Base-by-base conservation (phyloP, 2,113 vertebrate species). In the Taxidea taxus region DNA sequence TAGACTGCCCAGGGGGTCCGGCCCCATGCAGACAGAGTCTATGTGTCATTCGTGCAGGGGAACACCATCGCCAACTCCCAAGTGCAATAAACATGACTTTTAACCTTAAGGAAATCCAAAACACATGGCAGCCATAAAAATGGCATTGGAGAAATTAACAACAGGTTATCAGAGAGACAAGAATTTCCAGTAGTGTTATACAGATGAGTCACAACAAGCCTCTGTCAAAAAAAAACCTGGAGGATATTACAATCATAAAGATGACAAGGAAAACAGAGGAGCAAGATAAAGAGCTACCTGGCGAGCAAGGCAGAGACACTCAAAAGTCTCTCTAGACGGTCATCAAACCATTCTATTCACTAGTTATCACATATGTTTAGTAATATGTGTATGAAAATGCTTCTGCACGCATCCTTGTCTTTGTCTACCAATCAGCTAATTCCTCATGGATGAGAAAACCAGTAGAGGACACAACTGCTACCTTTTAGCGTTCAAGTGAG, bases 31-130 rank as follows among this genome's bases (percentile, higher is more conserved):
- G 60, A 83, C 87, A 94, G 23, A 92, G 86, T 64, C 44, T 94
- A 78, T 77, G 54, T 89, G 72, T 84, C 84, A 74, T 62, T 89
- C 20, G 34, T 83, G 39, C 60, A n/a, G 7, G n/a, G 7, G 34
- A 83, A 87, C 27, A 62, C 72, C 51, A 81, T 66, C 44, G 87
- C 78, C 87, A 90, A 91, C n/a, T 96, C 75, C 34, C 54, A 94
- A 92, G 94, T 94, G 85, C 88, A 94, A 91, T 89, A 97, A 97
- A 96, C 72, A 95, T 98, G 86, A 96, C 95, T 97, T 85, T 96
- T 98, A 97, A 98, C 90, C 88, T 94, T 37, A 72, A 90, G 97
- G 98, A 96, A 98, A 97, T 98, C 37, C 82, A 97, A 97, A 98
- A 91, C 97, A 98, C 58, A 98, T 98, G 97, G 54, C 15, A 70